phyloP scores from a whole-genome alignment of 2,797 vertebrate species.

The Anomalospiza imberbis region DNA sequence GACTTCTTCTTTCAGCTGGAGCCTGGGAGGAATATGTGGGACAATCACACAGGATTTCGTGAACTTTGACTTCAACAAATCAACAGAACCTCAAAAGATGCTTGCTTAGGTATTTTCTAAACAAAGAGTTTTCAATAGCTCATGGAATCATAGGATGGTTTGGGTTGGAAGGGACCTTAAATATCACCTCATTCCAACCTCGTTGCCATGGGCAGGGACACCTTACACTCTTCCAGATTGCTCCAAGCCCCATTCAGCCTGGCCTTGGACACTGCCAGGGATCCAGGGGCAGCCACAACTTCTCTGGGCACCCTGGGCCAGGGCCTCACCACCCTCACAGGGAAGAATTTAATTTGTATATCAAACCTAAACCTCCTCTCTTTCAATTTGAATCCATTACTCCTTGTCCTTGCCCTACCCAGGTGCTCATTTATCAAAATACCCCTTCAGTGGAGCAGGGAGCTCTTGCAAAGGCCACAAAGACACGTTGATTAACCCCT shows the following conservation, averaged over 20 bases:
- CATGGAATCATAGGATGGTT: not conserved
- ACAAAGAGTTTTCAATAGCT: not conserved
- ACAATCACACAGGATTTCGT: not conserved
- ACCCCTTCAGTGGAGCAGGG: conserved; percentile 16
- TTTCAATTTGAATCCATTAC: not conserved
- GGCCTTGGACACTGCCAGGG: not conserved
- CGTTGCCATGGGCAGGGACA: not conserved
- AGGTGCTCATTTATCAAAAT: conserved; percentile 18
- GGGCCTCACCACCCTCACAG: fast-evolving
- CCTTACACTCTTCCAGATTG: not conserved
- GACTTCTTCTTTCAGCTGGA: not conserved
- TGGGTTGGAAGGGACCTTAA: not conserved
- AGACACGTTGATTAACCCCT: not conserved
- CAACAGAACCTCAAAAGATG: not conserved
- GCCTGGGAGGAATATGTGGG: not conserved
- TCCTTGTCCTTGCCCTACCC: not conserved
- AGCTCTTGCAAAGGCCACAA: conserved; percentile 11
- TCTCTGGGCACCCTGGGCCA: not conserved
- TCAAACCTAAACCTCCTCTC: not conserved
- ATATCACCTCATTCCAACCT: not conserved
- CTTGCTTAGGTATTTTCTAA: not conserved
- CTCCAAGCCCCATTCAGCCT: not conserved
- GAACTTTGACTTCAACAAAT: conserved; percentile 39
- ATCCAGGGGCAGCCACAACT: not conserved
- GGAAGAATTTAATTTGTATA: fast-evolving